A percentile compares a stretch with the other conserved stretches of the same genome.
phyloP scores from a whole-genome alignment of 2,797 vertebrate species.

The Champsocephalus gunnari region DNA sequence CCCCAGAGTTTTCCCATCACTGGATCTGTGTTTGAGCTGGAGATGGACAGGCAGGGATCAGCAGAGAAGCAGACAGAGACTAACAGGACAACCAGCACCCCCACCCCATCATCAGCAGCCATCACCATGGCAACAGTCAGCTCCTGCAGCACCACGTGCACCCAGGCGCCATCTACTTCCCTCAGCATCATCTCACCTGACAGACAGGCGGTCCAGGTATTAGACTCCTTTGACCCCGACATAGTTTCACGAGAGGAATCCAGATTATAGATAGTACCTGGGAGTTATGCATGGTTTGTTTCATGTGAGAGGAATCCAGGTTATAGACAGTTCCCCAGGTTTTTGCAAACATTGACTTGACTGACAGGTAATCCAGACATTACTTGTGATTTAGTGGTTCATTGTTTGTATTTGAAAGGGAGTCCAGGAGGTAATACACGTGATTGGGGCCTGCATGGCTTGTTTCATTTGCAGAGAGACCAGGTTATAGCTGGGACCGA shows the following conservation, averaged over 20 bases:
- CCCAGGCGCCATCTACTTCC: conserved; percentile 86
- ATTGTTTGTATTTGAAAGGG: not conserved
- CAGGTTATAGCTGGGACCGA: not conserved
- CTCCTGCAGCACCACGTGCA: conserved; percentile 81
- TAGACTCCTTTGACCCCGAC: conserved; percentile 8
- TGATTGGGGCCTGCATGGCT: not conserved
- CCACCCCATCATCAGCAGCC: conserved; percentile 79
- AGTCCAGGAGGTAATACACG: not conserved
- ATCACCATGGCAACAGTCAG: conserved; percentile 83
- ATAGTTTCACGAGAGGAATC: conserved; percentile 26
- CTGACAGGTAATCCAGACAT: not conserved
- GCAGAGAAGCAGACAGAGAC: conserved; percentile 87
- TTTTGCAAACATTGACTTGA: not conserved
- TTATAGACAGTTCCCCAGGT: conserved; percentile 63
- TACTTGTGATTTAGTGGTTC: not conserved
- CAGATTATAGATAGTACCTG: not conserved
- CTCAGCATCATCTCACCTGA: conserved; percentile 89
- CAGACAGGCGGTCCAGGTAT: conserved; percentile 93
- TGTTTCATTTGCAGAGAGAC: not conserved
- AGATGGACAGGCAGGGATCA: conserved; percentile 69
- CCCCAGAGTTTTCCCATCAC: conserved; percentile 48
- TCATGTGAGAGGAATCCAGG: conserved; percentile 83
- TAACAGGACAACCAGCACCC: conserved; percentile 73
- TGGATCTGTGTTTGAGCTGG: conserved; percentile 57
- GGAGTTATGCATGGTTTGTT: not conserved